Evolutionary conservation across 2,113 vertebrate species (phyloP), one percentile per base, ranked within the genome.

Genomic region (Nycticryphes semicollaris): DNA sequence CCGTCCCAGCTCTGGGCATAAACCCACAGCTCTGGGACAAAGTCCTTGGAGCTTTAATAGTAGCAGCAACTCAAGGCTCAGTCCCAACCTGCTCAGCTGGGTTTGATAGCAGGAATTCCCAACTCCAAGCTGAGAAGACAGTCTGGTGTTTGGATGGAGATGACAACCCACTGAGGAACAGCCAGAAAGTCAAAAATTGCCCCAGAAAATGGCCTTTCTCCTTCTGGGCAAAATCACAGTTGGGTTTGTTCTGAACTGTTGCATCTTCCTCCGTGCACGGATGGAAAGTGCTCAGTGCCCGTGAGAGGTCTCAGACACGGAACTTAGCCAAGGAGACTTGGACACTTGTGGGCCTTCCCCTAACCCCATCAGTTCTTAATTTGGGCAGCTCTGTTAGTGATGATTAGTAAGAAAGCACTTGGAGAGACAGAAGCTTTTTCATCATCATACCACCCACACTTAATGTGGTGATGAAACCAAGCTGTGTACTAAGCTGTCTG

Each of bases 221-320:
- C 64, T 56, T 25, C 47, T 73, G 43, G 53, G 72, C 37, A 47
- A 33, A 48, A 18, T 27, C 15, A 11, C 28, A 11, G 53, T 6
- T 6, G 17, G 53, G 53, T 50, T 79, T 31, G 27, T 50, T 41
- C 45, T 60, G 21, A 14, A 6, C 43, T n/a, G 17, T 57, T 39
- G 12, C 37, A 21, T 30, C 50, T 24, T 19, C 35, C 45, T 27
- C 37, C 28, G 13, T 33, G 35, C 37, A 47, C 25, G 63, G 69
- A 54, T 17, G 20, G 45, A 54, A 22, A 70, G 30, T 23, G 56
- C 47, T 62, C 25, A n/a, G 31, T 60, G 67, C 75, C 50, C 35
- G 12, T 0, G 3, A 31, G 4, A 19, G 25, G 35, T 53, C 63
- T 64, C 22, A 19, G 33, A 50, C 31, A n/a, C 0, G 7, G 14